phyloP scores from a whole-genome alignment of 2,888 invertebrate genomes.

The Fragum sueziense region DNA sequence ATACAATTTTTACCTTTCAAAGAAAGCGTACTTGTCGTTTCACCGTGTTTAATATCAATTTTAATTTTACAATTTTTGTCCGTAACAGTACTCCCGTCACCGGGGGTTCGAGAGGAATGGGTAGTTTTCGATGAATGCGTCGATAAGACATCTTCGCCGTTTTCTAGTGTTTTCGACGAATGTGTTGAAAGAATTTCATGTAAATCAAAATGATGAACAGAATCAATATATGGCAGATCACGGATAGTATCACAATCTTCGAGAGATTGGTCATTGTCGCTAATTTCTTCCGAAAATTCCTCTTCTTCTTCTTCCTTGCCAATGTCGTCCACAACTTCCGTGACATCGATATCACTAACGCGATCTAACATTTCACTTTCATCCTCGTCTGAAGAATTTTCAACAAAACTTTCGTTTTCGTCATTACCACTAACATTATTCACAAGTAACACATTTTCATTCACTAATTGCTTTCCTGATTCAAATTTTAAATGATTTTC shows the following conservation, averaged over 20 bases:
- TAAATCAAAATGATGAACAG: conserved; percentile 74
- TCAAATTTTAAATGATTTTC: too few species aligned
- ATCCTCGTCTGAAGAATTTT: conserved; percentile 67
- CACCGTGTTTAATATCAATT: conserved; percentile 38
- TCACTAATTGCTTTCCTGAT: too few species aligned
- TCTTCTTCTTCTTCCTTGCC: conserved; percentile 31
- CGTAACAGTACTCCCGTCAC: conserved; percentile 64
- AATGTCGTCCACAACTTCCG: conserved; percentile 29
- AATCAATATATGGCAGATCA: conserved; percentile 76
- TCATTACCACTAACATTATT: conserved; percentile 3
- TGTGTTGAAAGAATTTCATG: conserved; percentile 78
- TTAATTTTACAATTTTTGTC: conserved; percentile 48
- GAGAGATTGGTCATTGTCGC: conserved; percentile 22
- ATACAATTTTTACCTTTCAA: conserved; percentile 62
- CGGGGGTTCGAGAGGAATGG: conserved; percentile 75
- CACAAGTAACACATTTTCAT: not conserved
- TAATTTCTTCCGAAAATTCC: not conserved
- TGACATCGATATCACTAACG: conserved; percentile 35
- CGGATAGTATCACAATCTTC: conserved; percentile 63
- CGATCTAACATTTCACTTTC: conserved; percentile 77
- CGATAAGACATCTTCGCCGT: conserved; percentile 73
- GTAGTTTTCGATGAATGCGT: conserved; percentile 73
- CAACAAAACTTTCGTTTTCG: conserved; percentile 25
- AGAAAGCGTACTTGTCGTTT: conserved; percentile 11
- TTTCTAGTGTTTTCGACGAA: conserved; percentile 75